phyloP scores from a whole-genome alignment of 2,113 vertebrate species.

The Heteronetta atricapilla region DNA sequence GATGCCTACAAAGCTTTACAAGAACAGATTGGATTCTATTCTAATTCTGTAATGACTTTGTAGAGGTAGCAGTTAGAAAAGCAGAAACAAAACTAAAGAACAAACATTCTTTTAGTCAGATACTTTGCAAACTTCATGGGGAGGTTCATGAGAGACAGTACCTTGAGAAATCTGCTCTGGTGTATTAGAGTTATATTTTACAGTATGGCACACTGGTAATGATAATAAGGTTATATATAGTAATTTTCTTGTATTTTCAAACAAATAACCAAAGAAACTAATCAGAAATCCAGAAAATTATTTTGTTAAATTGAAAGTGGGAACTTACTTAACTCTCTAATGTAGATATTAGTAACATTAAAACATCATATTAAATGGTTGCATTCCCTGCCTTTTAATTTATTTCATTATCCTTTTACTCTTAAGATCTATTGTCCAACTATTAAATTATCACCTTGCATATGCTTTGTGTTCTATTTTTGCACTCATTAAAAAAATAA shows the following conservation, averaged over 20 bases:
- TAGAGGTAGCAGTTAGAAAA: constrained; percentile 34
- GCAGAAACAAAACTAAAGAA: constrained; percentile 13
- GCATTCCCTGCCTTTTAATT: background rate
- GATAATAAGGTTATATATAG: background rate
- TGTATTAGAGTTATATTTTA: background rate
- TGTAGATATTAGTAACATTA: background rate
- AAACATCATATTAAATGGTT: background rate
- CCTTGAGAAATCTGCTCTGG: background rate
- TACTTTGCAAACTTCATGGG: constrained; percentile 24
- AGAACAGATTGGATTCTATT: constrained; percentile 1
- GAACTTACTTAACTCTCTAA: background rate
- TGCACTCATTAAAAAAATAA: background rate
- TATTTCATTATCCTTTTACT: background rate
- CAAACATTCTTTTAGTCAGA: background rate
- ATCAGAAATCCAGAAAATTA: background rate
- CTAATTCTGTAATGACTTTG: background rate
- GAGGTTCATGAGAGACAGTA: background rate
- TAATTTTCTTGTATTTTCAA: background rate
- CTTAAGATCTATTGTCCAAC: background rate
- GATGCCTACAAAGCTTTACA: background rate
- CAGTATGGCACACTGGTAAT: background rate
- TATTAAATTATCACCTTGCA: background rate
- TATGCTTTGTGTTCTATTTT: background rate
- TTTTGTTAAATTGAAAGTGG: background rate
- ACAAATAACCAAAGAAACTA: background rate